A percentile compares a stretch with the other conserved stretches of the same genome.
Evolutionary conservation across 2,888 invertebrate species (phyloP).

Genomic region (Chrysolina haemoptera): DNA sequence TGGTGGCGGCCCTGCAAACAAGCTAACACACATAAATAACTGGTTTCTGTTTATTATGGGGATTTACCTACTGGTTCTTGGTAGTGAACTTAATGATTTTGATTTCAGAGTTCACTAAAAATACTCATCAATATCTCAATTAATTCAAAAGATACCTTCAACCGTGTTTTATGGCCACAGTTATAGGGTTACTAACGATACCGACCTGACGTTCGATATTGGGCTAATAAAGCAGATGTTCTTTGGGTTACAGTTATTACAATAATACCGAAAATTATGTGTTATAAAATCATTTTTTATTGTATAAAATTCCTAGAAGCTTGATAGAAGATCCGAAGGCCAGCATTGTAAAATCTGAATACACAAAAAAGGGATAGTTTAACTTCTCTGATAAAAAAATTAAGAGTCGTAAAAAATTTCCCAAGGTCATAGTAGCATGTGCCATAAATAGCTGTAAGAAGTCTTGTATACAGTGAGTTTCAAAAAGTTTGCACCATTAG

Average conservation of each 20-base stretch:
- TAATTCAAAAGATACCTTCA: conserved; percentile 12
- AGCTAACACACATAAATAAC: too few relatives aligned
- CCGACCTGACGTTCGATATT: conserved; percentile 14
- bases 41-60: too few relatives aligned
- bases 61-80: too few relatives aligned
- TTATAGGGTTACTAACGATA: conserved; percentile 13
- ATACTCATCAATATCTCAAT: conserved; percentile 10
- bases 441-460: not conserved
- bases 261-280: conserved; percentile 51
- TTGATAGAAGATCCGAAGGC: conserved; percentile 37
- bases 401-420: not conserved
- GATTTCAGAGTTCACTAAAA: too few relatives aligned
- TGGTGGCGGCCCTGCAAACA: too few relatives aligned
- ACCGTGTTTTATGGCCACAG: conserved; percentile 4
- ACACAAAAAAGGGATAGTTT: not conserved
- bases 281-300: conserved; percentile 47
- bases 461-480: too few relatives aligned
- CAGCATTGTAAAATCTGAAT: not conserved
- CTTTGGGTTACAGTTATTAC: conserved; percentile 48
- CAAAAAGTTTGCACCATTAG: too few relatives aligned
- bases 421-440: not conserved
- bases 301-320: conserved; percentile 40
- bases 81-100: too few relatives aligned
- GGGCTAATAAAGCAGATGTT: conserved; percentile 48
- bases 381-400: not conserved